Percentiles rank a stretch among this genome's conserved stretches.
Conservation (phyloP, 1,140 invertebrate species). For the Phenacoccus solenopsis region DNA sequence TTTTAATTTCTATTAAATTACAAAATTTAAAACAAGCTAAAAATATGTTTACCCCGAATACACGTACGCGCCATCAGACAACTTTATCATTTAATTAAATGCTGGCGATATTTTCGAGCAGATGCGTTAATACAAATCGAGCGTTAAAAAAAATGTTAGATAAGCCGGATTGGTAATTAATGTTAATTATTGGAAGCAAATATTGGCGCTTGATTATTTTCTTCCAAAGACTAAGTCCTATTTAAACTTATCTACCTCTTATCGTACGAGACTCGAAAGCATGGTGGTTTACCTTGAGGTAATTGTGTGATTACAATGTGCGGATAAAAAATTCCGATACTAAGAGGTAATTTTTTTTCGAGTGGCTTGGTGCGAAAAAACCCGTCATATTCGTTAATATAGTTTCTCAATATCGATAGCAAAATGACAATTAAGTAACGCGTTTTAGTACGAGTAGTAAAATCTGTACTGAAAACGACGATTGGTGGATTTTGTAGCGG, state of each 20-base stretch:
- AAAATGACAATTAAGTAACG: no score
- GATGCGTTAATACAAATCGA: background rate
- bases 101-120: background rate
- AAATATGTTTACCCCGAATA: no score
- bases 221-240: background rate
- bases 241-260: background rate
- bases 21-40: no score
- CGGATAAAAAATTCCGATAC: background rate
- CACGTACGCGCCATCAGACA: background rate
- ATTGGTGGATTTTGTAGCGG: no score
- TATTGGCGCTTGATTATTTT: conserved; percentile 2
- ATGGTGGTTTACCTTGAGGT: background rate
- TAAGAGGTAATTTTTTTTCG: no score
- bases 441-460: no score
- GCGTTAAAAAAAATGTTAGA: background rate
- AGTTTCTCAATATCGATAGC: no score
- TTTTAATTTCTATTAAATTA: no score
- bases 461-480: no score
- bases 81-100: background rate
- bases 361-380: no score
- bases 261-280: background rate
- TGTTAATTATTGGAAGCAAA: background rate
- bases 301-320: background rate
- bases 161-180: background rate
- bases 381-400: no score